phyloP scores from a whole-genome alignment of 2,113 vertebrate species.

The Gymnorhina tibicen region DNA sequence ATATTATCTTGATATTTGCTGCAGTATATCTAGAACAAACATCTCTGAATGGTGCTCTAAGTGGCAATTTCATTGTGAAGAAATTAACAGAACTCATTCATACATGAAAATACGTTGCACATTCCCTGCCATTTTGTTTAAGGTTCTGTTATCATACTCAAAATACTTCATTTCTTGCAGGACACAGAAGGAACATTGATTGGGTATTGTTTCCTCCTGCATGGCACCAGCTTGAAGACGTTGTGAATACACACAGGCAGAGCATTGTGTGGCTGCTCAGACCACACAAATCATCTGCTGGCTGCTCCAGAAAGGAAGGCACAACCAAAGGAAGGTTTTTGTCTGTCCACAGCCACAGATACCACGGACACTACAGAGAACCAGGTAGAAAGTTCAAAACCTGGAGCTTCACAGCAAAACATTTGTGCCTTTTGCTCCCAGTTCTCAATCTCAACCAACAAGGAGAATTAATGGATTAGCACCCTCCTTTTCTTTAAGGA shows the following conservation, averaged over 20 bases:
- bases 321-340: neutral
- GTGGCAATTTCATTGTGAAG: neutral
- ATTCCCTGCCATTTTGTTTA: neutral
- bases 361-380: neutral
- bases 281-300: neutral
- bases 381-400: neutral
- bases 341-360: neutral
- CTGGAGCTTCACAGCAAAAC: neutral
- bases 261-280: slow-evolving; percentile 29
- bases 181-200: slow-evolving; percentile 39
- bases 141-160: neutral
- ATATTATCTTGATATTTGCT: neutral
- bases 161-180: neutral
- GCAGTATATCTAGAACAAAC: neutral
- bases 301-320: neutral
- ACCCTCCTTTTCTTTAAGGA: neutral
- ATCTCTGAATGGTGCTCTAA: neutral
- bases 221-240: neutral
- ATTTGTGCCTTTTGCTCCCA: neutral
- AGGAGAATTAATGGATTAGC: neutral
- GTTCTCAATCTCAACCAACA: neutral
- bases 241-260: neutral
- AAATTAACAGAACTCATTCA: neutral
- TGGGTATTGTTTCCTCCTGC: slow-evolving; percentile 18
- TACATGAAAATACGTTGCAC: neutral